These are phyloP conservation scores for Stenodema calcarata DNA, from an alignment of 2,888 invertebrate genomes.

Conservation along the genomic window DNA sequence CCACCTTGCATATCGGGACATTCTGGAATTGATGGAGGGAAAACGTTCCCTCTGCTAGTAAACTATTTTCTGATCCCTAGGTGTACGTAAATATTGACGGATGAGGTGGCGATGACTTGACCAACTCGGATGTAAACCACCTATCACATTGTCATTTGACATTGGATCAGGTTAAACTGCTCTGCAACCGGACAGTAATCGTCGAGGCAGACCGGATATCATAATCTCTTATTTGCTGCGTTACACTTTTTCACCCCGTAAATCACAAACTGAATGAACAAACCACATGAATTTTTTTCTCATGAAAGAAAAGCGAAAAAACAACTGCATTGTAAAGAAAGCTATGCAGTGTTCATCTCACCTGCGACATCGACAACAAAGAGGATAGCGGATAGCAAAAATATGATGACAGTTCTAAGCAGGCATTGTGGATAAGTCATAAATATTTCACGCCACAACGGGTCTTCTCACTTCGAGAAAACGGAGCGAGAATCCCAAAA, in stretches of 20 bases:
- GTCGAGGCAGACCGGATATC: too few species aligned
- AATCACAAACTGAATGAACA: too few species aligned
- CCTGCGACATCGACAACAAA: not conserved
- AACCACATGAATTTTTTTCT: too few species aligned
- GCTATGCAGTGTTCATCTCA: too few species aligned
- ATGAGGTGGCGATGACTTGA: not conserved
- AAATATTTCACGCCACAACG: slow-evolving; percentile 19
- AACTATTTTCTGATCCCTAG: not conserved
- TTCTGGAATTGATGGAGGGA: not conserved
- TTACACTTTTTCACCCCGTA: too few species aligned
- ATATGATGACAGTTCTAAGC: slow-evolving; percentile 22
- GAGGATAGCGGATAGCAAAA: not conserved
- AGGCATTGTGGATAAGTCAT: slow-evolving; percentile 4
- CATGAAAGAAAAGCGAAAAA: too few species aligned
- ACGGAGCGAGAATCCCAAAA: not conserved
- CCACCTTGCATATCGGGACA: not conserved
- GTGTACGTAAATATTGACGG: not conserved
- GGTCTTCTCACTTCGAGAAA: not conserved
- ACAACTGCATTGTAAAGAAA: too few species aligned
- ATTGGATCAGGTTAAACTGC: not conserved
- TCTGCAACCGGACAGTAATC: too few species aligned
- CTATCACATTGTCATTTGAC: not conserved
- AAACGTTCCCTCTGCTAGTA: not conserved
- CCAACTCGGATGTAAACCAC: not conserved
- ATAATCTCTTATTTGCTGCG: too few species aligned